A percentile compares a stretch with the other conserved stretches of the same genome.
phyloP scores from a whole-genome alignment of 2,797 vertebrate genomes.

The Platyrinchus mystaceus region DNA sequence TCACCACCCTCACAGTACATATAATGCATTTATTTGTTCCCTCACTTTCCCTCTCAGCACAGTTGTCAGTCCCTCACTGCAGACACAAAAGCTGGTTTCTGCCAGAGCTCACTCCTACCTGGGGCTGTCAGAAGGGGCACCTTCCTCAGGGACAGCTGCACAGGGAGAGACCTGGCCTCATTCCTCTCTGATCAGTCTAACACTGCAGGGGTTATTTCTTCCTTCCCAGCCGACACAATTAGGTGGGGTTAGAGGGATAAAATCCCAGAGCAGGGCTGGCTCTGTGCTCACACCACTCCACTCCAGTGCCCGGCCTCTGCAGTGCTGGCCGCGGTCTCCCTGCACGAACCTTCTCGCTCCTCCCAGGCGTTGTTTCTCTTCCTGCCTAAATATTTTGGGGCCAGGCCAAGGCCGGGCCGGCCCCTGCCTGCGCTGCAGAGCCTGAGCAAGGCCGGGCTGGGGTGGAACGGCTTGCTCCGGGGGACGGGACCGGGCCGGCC shows the following conservation, averaged over 20 bases:
- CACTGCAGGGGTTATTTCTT: neutral
- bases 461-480: rapidly evolving
- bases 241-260: neutral
- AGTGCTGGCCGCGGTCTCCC: neutral
- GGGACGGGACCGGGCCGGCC: neutral
- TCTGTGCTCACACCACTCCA: neutral
- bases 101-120: neutral
- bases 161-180: neutral
- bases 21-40: neutral
- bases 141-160: neutral
- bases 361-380: neutral
- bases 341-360: neutral
- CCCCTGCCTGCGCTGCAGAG: no score
- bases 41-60: neutral
- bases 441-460: neutral
- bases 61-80: neutral
- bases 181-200: neutral
- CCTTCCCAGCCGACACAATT: neutral
- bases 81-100: neutral
- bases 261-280: rapidly evolving
- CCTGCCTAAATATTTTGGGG: neutral
- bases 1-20: neutral
- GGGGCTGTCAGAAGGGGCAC: neutral
- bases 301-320: no score
- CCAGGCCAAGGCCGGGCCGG: neutral